Base-by-base conservation (phyloP, 2,797 vertebrate genomes). In the Eurystomus glaucurus region DNA sequence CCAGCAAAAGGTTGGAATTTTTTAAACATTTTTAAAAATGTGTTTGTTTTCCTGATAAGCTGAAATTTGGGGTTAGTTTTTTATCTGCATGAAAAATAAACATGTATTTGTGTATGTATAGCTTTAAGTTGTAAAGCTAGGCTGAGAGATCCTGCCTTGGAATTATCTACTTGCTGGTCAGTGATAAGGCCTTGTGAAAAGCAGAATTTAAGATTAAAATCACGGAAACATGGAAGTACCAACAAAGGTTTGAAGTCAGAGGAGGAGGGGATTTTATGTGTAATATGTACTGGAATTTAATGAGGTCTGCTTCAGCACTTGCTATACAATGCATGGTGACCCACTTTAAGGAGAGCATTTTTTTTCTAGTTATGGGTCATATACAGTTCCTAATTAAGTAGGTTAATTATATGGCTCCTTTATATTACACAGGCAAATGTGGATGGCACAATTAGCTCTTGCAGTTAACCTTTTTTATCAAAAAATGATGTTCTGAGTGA, bases 351-450 rank as follows among this genome's bases (percentile, higher is more conserved):
- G 33, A 83, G 54, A 75, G 39, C 2, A 0, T 37, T 93, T 82
- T 79, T 79, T 78, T 83, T 77, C 54, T 71, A 68, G 86, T 95
- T 96, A 85, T 76, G 86, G 96, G 94, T 96, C 95, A 78, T 91
- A 96, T 92, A 89, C 81, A 66, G 75, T 81, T 91, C 52, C 76
- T 97, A 95, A 96, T 97, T 95, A 97, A 96, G 69, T 93, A 85
- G 81, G 86, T 95, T 96, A 95, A 96, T 96, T 96, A 92, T 95
- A 92, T 97, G 84, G 46, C 46, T 97, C n/a, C 68, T 95, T 93
- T 93, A 83, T 94, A 88, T 93, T 90, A 81, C 69, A 83, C 48
- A 45, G 65, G 54, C 61, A 76, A 75, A 55, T 48, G 69, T n/a
- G 17, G 64, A 64, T 46, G 81, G 68, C 92, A 92, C 84, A 83